These are phyloP conservation scores for Lerema accius DNA, from an alignment of 1,140 invertebrate genomes.

Conservation along the genomic window DNA sequence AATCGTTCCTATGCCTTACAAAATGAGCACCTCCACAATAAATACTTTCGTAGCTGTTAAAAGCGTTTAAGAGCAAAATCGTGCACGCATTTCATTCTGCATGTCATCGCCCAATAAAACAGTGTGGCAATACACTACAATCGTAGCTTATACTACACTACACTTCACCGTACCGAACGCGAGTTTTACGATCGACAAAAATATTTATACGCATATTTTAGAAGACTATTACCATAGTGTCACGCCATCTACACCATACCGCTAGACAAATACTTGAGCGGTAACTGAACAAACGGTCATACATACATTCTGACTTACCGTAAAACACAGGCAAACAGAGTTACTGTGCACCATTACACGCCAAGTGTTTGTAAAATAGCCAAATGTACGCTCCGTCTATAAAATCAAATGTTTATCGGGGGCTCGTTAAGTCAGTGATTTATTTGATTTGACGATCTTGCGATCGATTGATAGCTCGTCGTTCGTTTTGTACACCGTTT, in stretches of 20 bases:
- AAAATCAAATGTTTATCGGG: constrained; percentile 63
- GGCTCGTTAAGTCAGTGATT: constrained; percentile 71
- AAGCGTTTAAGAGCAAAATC: constrained; percentile 45
- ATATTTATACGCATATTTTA: constrained; percentile 72
- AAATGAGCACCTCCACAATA: constrained; percentile 42
- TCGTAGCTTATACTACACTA: constrained; percentile 33
- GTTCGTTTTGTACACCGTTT: constrained; percentile 52
- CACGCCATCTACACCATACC: constrained; percentile 44
- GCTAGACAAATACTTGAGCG: constrained; percentile 60
- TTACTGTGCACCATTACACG: constrained; percentile 67
- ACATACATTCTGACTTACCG: constrained; percentile 59
- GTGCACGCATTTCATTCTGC: constrained; percentile 56
- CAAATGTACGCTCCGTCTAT: constrained; percentile 59
- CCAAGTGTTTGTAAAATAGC: constrained; percentile 75
- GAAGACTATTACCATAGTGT: constrained; percentile 55
- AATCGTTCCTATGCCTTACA: constrained; percentile 47
- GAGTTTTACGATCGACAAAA: constrained; percentile 58
- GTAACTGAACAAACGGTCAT: constrained; percentile 55
- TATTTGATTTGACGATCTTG: constrained; percentile 67
- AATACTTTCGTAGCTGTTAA: constrained; percentile 30
- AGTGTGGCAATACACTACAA: constrained; percentile 45
- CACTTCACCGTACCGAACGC: constrained; percentile 45
- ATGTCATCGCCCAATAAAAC: constrained; percentile 62
- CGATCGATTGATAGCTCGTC: constrained; percentile 59
- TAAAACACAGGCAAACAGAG: constrained; percentile 61